Evolutionary conservation across 2,888 invertebrate species (phyloP).

Genomic region (Drosophila tripunctata): DNA sequence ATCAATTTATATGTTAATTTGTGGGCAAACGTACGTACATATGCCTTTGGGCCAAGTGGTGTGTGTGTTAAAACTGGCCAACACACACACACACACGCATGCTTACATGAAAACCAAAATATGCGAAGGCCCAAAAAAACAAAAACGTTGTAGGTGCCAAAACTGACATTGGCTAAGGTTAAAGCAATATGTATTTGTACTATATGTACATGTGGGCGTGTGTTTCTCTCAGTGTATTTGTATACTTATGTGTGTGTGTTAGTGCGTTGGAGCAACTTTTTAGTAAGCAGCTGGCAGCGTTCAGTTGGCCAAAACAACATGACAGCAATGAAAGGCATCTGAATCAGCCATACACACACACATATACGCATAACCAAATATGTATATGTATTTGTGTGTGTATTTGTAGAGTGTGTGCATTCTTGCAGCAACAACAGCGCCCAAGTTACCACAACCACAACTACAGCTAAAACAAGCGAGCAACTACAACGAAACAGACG

Average conservation of each 20-base stretch:
- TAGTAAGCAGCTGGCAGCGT: conserved; percentile 59
- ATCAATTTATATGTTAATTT: conserved; percentile 81
- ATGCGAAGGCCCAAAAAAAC: conserved; percentile 44
- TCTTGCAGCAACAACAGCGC: conserved; percentile 40
- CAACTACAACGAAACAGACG: conserved; percentile 23
- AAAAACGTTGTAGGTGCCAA: conserved; percentile 62
- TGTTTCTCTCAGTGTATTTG: conserved; percentile 2
- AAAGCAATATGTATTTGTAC: conserved; percentile 35
- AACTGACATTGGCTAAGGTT: conserved; percentile 69
- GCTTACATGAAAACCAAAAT: conserved; percentile 52
- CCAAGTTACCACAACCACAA: conserved; percentile 19
- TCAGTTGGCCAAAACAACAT: conserved; percentile 60
- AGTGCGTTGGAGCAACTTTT: conserved; percentile 50
- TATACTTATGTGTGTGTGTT: conserved; percentile 5
- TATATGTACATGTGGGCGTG: neutral
- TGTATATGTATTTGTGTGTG: conserved; percentile 4
- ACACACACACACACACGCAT: neutral
- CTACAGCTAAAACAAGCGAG: conserved; percentile 34
- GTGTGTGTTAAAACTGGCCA: conserved; percentile 47
- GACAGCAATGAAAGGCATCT: conserved; percentile 59
- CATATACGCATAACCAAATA: conserved; percentile 1
- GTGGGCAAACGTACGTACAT: conserved; percentile 60
- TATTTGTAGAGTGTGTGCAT: conserved; percentile 20
- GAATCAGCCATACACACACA: conserved; percentile 7
- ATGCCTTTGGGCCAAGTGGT: conserved; percentile 23